Evolutionary conservation across 2,888 invertebrate genomes (phyloP), one percentile per base, ranked within the genome.

Genomic region (Megalurothrips usitatus): DNA sequence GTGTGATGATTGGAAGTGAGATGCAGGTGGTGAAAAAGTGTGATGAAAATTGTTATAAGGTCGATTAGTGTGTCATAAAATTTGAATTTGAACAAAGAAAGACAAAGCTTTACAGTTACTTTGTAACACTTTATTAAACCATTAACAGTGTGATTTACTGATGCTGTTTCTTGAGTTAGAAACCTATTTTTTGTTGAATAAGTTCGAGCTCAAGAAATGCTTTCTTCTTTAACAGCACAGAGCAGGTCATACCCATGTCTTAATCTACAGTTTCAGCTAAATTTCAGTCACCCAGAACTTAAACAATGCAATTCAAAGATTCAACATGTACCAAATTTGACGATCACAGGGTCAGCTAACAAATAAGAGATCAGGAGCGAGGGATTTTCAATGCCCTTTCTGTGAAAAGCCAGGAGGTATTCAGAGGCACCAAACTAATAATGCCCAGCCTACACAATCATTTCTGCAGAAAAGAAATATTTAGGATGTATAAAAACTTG

Each of bases 101-200:
- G 23, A 11, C 1, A 23, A 68, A 11, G 23, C 68, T 12, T 58
- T 58, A 19, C n/a, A 26, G 9, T 23, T 75, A 75, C 68, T 75
- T 75, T 75, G 68, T 75, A 75, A 75, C 68, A 75, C 68, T 75
- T 75, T 75, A 75, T 75, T 75, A 12, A 75, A 75, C 68, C 68
- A 12, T 26, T 8, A 75, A 26, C 23, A 75, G 68, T 12, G 68
- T 68, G n/a, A 68, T 23, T 75, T 26, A 75, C 26, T 26, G 23
- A 23, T 23, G 68, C 68, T 26, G 23, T 26, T 26, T 9, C 26
- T 75, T 26, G 23, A 75, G 26, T 75, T 26, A 26, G 23, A 8
- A 26, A 75, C 23, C 12, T 26, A 23, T 26, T 26, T 23, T 12
- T 75, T 10, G 26, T 26, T 75, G 9, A 1, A 12, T 1, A 1